Base-by-base conservation (phyloP, 2,113 vertebrate species). In the Budorcas taxicolor region DNA sequence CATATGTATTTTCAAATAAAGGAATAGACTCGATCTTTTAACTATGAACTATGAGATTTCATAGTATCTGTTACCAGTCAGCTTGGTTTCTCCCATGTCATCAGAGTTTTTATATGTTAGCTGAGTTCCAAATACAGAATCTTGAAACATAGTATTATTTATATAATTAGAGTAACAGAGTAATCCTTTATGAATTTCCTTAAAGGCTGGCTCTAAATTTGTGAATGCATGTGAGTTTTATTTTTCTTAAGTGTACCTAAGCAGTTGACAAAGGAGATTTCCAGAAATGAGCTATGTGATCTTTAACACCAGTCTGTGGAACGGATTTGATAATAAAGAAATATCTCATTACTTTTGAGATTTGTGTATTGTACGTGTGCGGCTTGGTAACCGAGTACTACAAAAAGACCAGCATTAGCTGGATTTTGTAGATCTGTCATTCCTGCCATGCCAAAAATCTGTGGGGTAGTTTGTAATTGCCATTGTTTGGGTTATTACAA, bases 401-500 rank as follows among this genome's bases (percentile, higher is more conserved):
- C 80, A 97, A 98, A 98, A 98, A 98, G 91, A 98, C 97, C 96
- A 97, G 97, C 97, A 98, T 98, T 98, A 98, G 90, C 98, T 98
- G 95, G 95, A 97, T 98, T 99, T 98, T 97, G 29, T 98, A 90
- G 98, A 96, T 98, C 98, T 98, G 97, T 97, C 97, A 96, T 97
- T 97, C 97, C 95, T 96, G 36, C 93, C 47, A 29, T 25, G 53
- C 62, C 94, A 97, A 98, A 98, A 98, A 97, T 97, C 97, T 98
- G 97, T 91, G 80, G 92, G 98, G 92, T 94, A 96, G 95, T 97
- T 97, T 98, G 95, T 98, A 98, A 98, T 99, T 98, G 98, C 92
- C 8, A 29, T 98, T 98, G 98, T 99, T 98, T 98, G 98, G 98
- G 94, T 98, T 98, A 98, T 98, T 98, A 98, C 88, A 97, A 98